Evolutionary conservation across 2,888 invertebrate species (phyloP).

Genomic region (Drosophila yooni): DNA sequence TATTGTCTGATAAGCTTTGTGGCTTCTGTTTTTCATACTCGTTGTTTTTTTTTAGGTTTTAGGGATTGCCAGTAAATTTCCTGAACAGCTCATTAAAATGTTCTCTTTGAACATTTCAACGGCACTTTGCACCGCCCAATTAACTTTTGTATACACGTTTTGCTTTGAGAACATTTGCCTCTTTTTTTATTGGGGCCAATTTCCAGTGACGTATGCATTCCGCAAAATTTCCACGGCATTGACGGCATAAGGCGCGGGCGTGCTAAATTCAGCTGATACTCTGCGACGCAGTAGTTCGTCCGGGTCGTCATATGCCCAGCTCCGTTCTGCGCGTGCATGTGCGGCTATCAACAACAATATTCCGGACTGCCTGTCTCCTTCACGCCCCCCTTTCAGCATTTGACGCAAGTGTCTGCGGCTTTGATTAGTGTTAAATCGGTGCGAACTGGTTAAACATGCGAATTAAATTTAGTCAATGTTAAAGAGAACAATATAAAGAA

Average conservation of each 20-base stretch:
- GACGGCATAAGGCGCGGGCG: slow-evolving; percentile 29
- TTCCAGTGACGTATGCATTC: slow-evolving; percentile 35
- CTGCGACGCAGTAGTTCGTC: slow-evolving; percentile 37
- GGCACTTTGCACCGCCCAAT: neutral
- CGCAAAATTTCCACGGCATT: slow-evolving; percentile 55
- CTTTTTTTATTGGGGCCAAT: neutral
- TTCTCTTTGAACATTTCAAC: neutral
- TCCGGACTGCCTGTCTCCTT: neutral
- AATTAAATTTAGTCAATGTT: slow-evolving; percentile 33
- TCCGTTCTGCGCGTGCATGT: slow-evolving; percentile 53
- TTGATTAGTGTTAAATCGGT: slow-evolving; percentile 62
- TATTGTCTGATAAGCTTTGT: slow-evolving; percentile 1
- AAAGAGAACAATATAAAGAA: slow-evolving; percentile 32
- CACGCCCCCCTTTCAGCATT: neutral
- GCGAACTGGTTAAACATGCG: slow-evolving; percentile 57
- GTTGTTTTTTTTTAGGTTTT: neutral
- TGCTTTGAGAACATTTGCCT: neutral
- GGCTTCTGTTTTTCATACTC: slow-evolving; percentile 1
- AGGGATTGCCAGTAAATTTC: neutral
- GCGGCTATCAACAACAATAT: slow-evolving; percentile 59
- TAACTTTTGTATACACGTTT: neutral
- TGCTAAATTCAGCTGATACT: slow-evolving; percentile 25
- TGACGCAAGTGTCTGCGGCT: slow-evolving; percentile 48
- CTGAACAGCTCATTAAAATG: neutral
- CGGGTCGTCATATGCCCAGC: slow-evolving; percentile 50